Percentiles rank a stretch among this genome's conserved stretches.
Conservation (phyloP, 2,113 vertebrate genomes). For the Microcebus jonahi region DNA sequence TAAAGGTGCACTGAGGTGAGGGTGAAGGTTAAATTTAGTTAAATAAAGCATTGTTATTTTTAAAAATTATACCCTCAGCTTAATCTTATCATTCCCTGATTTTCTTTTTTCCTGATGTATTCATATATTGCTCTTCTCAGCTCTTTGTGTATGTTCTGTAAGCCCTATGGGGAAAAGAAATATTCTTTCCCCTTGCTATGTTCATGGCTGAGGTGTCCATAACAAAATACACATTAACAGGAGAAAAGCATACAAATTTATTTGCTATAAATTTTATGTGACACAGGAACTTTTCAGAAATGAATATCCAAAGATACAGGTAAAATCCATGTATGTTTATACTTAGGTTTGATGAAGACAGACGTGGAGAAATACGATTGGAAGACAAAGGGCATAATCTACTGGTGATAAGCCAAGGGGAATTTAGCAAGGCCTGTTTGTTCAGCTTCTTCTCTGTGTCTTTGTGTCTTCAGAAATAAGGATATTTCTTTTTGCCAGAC, state of each 20-base stretch:
- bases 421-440: no score
- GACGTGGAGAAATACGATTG: neutral
- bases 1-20: neutral
- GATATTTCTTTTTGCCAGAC: neutral
- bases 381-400: rapidly evolving
- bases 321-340: neutral
- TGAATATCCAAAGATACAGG: neutral
- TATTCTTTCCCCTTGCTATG: neutral
- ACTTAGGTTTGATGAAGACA: neutral
- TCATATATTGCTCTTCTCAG: neutral
- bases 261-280: neutral
- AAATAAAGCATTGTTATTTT: slow-evolving; percentile 50
- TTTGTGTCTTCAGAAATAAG: neutral
- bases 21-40: slow-evolving; percentile 42
- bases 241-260: neutral
- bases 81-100: neutral
- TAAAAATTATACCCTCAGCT: neutral
- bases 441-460: neutral
- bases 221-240: neutral
- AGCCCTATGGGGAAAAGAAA: neutral
- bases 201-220: neutral
- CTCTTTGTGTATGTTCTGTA: neutral
- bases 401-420: neutral
- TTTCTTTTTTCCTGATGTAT: neutral
- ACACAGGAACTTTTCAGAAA: neutral